Percentiles rank a stretch among this genome's conserved stretches.
Evolutionary conservation across 2,888 invertebrate species (phyloP).

Genomic region (Leucophenga maculata): DNA sequence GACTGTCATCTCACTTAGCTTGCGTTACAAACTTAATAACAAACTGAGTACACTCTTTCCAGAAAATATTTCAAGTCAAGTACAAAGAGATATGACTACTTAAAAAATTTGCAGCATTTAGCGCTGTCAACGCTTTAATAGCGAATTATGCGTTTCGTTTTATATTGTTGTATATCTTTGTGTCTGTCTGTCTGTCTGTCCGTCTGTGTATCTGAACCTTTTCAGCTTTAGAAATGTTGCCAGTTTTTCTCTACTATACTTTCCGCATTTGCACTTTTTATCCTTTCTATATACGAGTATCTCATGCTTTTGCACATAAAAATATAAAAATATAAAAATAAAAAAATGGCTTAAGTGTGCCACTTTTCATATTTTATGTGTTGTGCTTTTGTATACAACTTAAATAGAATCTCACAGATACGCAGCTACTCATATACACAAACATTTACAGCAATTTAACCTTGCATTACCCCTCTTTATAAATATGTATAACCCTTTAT

Average conservation of each 20-base stretch:
- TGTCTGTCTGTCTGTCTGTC: too few relatives aligned
- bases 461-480: not conserved
- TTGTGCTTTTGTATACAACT: not conserved
- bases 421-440: not conserved
- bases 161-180: too few relatives aligned
- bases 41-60: too few relatives aligned
- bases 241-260: not conserved
- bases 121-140: conserved; percentile 11
- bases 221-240: not conserved
- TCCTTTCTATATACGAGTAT: too few relatives aligned
- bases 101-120: conserved; percentile 38
- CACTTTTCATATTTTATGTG: conserved; percentile 3
- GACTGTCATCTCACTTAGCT: too few relatives aligned
- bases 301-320: not conserved
- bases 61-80: too few relatives aligned
- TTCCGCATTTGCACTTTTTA: not conserved
- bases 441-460: not conserved
- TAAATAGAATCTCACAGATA: not conserved
- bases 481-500: not conserved
- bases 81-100: too few relatives aligned
- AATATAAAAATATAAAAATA: not conserved
- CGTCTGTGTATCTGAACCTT: not conserved
- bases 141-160: not conserved
- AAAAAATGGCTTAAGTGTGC: conserved; percentile 3
- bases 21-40: too few relatives aligned